Evolutionary conservation across 1,140 invertebrate genomes (phyloP).

Genomic region (Trigoniulus corallinus): DNA sequence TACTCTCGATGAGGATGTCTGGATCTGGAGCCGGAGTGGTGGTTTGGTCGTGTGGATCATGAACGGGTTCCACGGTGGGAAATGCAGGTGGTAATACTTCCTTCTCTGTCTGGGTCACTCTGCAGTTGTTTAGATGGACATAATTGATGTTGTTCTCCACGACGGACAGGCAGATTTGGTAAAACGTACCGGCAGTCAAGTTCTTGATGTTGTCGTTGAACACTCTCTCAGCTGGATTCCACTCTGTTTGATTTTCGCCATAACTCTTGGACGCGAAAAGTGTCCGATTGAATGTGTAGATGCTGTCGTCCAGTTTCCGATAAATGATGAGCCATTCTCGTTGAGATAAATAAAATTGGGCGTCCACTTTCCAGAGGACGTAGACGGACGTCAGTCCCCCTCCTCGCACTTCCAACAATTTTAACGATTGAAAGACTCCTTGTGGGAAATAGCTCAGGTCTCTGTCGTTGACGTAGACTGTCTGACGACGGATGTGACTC

Average conservation of each 20-base stretch:
- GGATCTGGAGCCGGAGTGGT: neutral
- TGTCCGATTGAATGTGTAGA: neutral
- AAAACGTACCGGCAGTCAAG: neutral
- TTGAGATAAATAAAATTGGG: neutral
- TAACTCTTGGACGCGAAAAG: neutral
- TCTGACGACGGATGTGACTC: neutral
- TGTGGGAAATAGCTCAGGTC: constrained; percentile 4
- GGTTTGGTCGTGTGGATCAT: neutral
- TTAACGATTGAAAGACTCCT: constrained; percentile 4
- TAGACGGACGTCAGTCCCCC: neutral
- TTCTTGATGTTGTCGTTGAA: constrained; percentile 6
- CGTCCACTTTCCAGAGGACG: constrained; percentile 6
- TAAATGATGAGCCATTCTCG: neutral
- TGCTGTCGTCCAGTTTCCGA: neutral
- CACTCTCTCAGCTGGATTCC: neutral
- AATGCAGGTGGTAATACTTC: neutral
- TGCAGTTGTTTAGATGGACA: constrained; percentile 7
- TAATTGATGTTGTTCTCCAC: constrained; percentile 6
- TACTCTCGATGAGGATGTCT: neutral
- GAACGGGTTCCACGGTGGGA: neutral
- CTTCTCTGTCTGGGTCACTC: neutral
- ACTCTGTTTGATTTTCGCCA: neutral
- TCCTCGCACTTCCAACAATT: constrained; percentile 3
- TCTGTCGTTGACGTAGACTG: constrained; percentile 6
- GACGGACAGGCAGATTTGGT: constrained; percentile 3